Evolutionary conservation across 2,113 vertebrate genomes (phyloP).

Genomic region (Ariopsis seemanni): DNA sequence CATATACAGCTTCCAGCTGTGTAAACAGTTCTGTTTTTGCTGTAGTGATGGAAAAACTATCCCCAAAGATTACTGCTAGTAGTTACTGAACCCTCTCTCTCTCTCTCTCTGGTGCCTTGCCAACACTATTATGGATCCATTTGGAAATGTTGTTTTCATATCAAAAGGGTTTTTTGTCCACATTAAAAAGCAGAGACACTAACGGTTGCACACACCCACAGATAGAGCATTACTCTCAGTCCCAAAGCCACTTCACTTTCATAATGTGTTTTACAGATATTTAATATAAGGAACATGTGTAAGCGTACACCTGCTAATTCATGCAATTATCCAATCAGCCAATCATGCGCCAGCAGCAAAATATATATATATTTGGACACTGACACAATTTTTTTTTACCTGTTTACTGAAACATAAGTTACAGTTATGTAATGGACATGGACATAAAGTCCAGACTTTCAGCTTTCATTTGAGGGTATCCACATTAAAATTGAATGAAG

Average conservation of each 20-base stretch:
- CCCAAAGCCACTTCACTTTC: neutral
- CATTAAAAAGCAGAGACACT: neutral
- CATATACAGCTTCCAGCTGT: neutral
- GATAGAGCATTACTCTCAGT: neutral
- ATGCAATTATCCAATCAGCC: neutral
- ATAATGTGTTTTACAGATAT: neutral
- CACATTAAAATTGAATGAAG: no score
- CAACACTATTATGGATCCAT: neutral
- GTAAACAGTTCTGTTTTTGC: slow-evolving; percentile 11
- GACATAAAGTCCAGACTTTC: no score
- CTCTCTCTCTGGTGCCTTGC: neutral
- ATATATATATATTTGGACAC: neutral
- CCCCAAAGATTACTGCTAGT: slow-evolving; percentile 15
- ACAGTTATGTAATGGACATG: no score
- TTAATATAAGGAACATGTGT: neutral
- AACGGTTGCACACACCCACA: neutral
- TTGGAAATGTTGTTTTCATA: slow-evolving; percentile 11
- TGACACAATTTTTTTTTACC: no score
- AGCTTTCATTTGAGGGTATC: no score
- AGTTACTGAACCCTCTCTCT: no score
- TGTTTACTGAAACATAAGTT: no score
- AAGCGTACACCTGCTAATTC: neutral
- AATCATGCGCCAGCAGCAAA: neutral
- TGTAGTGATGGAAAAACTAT: slow-evolving; percentile 31
- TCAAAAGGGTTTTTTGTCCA: neutral